phyloP scores from a whole-genome alignment of 2,113 vertebrate genomes.

The Thunnus thynnus region DNA sequence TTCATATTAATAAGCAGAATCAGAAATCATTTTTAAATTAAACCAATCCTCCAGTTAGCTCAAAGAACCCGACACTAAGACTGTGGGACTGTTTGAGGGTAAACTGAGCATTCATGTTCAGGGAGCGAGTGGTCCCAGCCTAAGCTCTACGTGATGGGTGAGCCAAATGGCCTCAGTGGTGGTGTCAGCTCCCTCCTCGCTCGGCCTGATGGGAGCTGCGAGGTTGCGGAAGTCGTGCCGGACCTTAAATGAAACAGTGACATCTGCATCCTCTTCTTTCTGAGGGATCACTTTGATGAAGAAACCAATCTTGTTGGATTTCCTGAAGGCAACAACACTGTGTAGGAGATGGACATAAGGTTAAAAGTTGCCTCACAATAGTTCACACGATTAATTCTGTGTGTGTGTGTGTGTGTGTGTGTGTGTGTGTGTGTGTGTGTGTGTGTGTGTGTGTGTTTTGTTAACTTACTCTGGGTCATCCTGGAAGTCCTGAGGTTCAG shows the following conservation, averaged over 20 bases:
- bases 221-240: constrained; percentile 98
- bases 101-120: constrained; percentile 67
- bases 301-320: constrained; percentile 98
- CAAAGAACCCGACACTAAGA: constrained; percentile 27
- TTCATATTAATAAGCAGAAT: constrained; percentile 47
- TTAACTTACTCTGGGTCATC: constrained; percentile 96
- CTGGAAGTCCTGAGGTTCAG: constrained; percentile 97
- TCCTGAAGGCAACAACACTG: constrained; percentile 96
- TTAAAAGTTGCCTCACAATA: background rate
- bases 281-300: constrained; percentile 98
- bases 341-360: constrained; percentile 25
- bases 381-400: background rate
- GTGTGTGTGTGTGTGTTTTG: background rate
- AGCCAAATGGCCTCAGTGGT: constrained; percentile 93
- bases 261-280: constrained; percentile 89
- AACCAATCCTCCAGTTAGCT: constrained; percentile 26
- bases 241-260: constrained; percentile 95
- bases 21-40: constrained; percentile 56
- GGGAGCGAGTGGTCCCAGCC: constrained; percentile 91
- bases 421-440: background rate
- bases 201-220: constrained; percentile 89
- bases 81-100: constrained; percentile 25
- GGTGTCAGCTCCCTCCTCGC: constrained; percentile 87
- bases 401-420: background rate
- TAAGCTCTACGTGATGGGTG: constrained; percentile 95